phyloP scores from a whole-genome alignment of 2,797 vertebrate species.

The Buceros bicornis region DNA sequence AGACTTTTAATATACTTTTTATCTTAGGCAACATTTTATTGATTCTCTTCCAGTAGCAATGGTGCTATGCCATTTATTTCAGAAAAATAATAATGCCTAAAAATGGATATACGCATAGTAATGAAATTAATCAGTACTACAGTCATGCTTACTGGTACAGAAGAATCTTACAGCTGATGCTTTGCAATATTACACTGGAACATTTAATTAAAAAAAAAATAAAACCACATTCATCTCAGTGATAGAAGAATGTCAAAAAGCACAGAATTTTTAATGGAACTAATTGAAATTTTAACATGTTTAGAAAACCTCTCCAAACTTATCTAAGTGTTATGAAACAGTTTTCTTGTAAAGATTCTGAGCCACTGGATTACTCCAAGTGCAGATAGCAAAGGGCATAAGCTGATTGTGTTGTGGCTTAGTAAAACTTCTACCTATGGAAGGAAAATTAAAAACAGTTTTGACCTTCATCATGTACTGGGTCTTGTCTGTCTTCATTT shows the following conservation, averaged over 20 bases:
- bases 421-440: background rate
- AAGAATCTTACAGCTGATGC: background rate
- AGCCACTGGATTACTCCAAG: background rate
- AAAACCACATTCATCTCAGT: background rate
- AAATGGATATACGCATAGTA: background rate
- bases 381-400: fast-evolving
- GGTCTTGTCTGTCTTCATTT: background rate
- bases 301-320: background rate
- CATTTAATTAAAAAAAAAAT: background rate
- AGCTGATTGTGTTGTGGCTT: background rate
- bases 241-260: background rate
- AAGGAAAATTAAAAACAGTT: background rate
- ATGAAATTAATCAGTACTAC: background rate
- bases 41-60: background rate
- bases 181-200: background rate
- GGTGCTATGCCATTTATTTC: background rate
- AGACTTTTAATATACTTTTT: background rate
- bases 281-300: background rate
- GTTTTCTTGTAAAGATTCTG: background rate
- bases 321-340: background rate
- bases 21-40: background rate
- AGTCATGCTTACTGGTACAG: background rate
- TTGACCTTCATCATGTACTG: background rate
- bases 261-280: background rate
- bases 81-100: background rate